Base-by-base conservation (phyloP, 2,113 vertebrate species). In the Aphyosemion australe region DNA sequence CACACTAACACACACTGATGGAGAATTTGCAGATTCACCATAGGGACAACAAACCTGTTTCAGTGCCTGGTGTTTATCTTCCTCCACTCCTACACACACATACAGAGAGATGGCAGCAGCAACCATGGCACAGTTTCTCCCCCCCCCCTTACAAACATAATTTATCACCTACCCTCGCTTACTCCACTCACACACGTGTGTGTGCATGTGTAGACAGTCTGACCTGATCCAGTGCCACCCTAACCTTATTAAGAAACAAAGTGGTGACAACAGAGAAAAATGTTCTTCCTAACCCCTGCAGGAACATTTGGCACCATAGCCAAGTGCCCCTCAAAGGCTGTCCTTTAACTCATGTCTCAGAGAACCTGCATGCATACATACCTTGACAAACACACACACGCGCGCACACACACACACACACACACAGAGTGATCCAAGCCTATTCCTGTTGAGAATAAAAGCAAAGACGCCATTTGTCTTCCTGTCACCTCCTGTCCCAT, bases 241-340 rank as follows among this genome's bases (percentile, higher is more conserved):
- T 70, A 83, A 84, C 79, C 70, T 84, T 80, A 88, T 88, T 88
- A 85, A 86, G 54, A 77, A 79, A 77, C 63, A 87, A 86, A 88
- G 49, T 61, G 71, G 77, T 83, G 69, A 78, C 82, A 87, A 76
- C 57, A 63, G 46, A 67, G 46, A 82, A 79, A 84, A 75, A 79
- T 75, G 76, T 53, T 69, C 42, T 45, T 46, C 11, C 9, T 20
- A 58, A 72, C 64, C 67, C 76, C 79, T 62, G 57, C 32, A 31
- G 81, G 73, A 59, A 74, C 84, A 67, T 68, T n/a, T 70, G 76
- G 74, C 57, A 58, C 46, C 0, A 2, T 20, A 59, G 54, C 32
- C 51, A 58, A 65, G 39, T 52, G 71, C 64, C 64, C 60, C 51
- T 69, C 54, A 61, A 53, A 4, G 41, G 49, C 48, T 74, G 77